Evolutionary conservation across 92 coral and sea anemone genomes (phyloP).

Genomic region (Bergia sp.): DNA sequence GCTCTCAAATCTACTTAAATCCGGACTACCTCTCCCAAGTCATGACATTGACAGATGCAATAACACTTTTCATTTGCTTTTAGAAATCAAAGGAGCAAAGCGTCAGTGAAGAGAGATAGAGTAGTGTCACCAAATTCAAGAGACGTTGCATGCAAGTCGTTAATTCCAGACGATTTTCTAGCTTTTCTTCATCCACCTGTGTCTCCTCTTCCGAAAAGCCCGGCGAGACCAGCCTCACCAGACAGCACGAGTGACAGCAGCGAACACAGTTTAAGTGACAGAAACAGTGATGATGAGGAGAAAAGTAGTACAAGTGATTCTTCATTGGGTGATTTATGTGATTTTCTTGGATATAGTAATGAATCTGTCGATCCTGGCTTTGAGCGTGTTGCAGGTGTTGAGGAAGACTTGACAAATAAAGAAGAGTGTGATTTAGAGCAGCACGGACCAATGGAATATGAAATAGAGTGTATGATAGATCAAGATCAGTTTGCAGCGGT

Average conservation of each 20-base stretch:
- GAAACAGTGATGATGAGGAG: constrained; percentile 5
- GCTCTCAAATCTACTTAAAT: no score
- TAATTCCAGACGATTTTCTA: constrained; percentile 39
- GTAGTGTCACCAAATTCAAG: background rate
- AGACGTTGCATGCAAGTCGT: constrained; percentile 4
- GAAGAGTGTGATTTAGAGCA: background rate
- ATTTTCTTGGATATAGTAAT: constrained; percentile 20
- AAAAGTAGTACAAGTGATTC: constrained; percentile 7
- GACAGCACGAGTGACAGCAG: background rate
- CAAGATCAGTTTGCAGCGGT: background rate
- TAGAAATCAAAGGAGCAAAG: constrained; percentile 25
- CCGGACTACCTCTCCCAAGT: no score
- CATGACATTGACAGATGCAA: no score
- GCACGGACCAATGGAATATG: background rate
- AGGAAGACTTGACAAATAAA: background rate
- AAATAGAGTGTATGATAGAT: background rate
- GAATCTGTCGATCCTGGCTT: background rate
- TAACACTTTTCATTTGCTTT: background rate
- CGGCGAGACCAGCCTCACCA: background rate
- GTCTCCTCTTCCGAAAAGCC: constrained; percentile 38
- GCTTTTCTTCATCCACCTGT: constrained; percentile 38
- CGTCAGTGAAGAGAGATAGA: background rate
- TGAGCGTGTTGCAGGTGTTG: background rate
- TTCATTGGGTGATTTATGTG: constrained; percentile 29
- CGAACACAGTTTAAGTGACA: constrained; percentile 16